Conservation (phyloP, 1,140 invertebrate genomes). For the Drosophila nannoptera region DNA sequence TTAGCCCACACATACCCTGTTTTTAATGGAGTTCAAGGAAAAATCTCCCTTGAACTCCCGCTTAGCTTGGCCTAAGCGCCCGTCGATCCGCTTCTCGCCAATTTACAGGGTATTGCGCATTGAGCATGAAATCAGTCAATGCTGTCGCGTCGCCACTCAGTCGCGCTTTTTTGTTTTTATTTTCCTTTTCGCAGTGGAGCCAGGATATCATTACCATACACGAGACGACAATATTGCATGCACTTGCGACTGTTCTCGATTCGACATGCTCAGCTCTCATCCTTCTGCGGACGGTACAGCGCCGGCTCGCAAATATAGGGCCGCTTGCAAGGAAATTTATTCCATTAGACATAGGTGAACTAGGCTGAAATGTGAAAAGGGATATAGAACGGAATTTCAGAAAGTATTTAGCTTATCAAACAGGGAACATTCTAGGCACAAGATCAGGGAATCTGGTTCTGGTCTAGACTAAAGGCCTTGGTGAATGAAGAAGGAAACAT, state of each 20-base stretch:
- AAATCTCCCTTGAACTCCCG: neutral
- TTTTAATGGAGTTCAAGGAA: neutral
- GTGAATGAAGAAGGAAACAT: too few species aligned
- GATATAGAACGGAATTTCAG: constrained; percentile 2
- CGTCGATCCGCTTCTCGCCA: neutral
- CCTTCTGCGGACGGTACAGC: neutral
- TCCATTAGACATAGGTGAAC: too few species aligned
- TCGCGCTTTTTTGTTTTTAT: constrained; percentile 46
- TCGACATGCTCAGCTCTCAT: constrained; percentile 16
- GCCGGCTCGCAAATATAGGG: neutral
- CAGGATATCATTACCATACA: constrained; percentile 75
- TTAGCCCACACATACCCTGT: constrained; percentile 15
- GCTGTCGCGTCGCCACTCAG: constrained; percentile 62
- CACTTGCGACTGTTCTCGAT: constrained; percentile 46
- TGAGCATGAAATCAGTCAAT: constrained; percentile 59
- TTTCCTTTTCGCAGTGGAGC: constrained; percentile 36
- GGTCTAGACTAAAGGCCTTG: too few species aligned
- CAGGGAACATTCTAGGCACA: too few species aligned
- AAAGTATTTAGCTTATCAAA: too few species aligned
- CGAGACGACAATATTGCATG: constrained; percentile 62
- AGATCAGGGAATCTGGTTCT: too few species aligned
- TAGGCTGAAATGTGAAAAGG: too few species aligned
- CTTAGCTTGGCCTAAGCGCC: neutral
- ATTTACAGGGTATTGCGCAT: constrained; percentile 37
- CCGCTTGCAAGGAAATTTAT: neutral